Evolutionary conservation across 2,113 vertebrate genomes (phyloP).

Genomic region (Nasalis larvatus): DNA sequence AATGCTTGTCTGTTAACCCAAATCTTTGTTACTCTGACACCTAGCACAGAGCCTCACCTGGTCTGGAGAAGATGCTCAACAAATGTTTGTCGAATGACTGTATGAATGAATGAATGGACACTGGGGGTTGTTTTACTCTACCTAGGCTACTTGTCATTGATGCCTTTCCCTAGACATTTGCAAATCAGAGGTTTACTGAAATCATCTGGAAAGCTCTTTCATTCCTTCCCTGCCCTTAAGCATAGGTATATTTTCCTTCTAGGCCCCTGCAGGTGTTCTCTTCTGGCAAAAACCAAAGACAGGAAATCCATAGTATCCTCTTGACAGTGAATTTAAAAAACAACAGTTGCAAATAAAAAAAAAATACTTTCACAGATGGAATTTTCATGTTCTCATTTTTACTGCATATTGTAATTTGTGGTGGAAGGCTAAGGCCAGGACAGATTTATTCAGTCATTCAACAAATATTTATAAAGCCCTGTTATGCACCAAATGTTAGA

Average conservation of each 20-base stretch:
- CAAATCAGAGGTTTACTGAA: slow-evolving; percentile 41
- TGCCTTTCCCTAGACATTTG: background rate
- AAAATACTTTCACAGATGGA: slow-evolving; percentile 50
- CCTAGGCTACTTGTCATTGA: background rate
- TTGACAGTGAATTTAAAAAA: slow-evolving; percentile 56
- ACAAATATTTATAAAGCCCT: slow-evolving; percentile 44
- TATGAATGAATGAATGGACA: background rate
- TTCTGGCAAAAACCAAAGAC: slow-evolving; percentile 63
- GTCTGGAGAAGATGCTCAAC: background rate
- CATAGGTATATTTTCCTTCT: slow-evolving; percentile 56
- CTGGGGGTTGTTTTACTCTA: background rate
- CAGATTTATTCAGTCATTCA: slow-evolving; percentile 11
- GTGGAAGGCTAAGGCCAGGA: background rate
- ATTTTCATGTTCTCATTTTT: slow-evolving; percentile 64
- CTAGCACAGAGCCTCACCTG: background rate
- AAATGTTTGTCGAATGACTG: background rate
- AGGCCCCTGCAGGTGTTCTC: slow-evolving; percentile 69
- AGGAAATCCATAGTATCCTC: slow-evolving; percentile 70
- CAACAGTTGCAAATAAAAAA: slow-evolving; percentile 67
- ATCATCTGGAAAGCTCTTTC: slow-evolving; percentile 59
- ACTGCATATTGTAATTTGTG: background rate
- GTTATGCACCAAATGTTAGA: background rate
- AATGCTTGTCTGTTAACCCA: background rate
- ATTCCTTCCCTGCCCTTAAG: background rate
- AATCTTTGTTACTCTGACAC: background rate